Base-by-base conservation (phyloP, 2,113 vertebrate species). In the Takifugu flavidus region DNA sequence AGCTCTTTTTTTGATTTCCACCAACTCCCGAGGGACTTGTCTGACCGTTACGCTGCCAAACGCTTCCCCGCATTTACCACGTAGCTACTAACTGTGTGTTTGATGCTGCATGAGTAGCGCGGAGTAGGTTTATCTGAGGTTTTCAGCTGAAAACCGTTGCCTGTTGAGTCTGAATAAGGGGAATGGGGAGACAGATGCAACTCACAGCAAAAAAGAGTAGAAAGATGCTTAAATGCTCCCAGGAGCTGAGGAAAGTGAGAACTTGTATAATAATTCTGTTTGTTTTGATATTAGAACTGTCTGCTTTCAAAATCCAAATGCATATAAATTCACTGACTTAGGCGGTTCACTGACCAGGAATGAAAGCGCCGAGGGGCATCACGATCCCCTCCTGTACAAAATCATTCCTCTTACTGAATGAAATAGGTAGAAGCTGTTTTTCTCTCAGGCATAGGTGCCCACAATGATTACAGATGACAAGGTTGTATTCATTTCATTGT, bases 401-500 rank as follows among this genome's bases (percentile, higher is more conserved):
- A 14, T n/a, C 43, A 25, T 34, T 58, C 25, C 52, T 43, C n/a
- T 64, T 34, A 0, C 31, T 12, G 27, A 87, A 70, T 47, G 47
- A 59, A n/a, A 49, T 67, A 87, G 75, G 73, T 58, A 46, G 70
- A 74, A 74, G 72, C 49, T 72, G 89, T 79, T 89, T 91, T 89
- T 88, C 89, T 90, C 84, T 70, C 78, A 89, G 89, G 89, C 89
- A 86, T 72, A 81, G 85, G 83, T 51, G 72, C 79, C 89, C 82
- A 74, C 72, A 89, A 88, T 92, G 91, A 92, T 92, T 92, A 91
- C 89, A 91, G 83, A 92, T 91, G 90, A 89, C 86, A 82, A 81
- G 90, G 87, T 91, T 91, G 86, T 90, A 91, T 91, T 90, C 90
- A 90, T 90, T 91, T 88, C 88, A 90, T 89, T 88, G 86, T 86